Percentiles rank a stretch among this genome's conserved stretches.
Evolutionary conservation across 2,113 vertebrate species (phyloP).

Genomic region (Zosterops lateralis): DNA sequence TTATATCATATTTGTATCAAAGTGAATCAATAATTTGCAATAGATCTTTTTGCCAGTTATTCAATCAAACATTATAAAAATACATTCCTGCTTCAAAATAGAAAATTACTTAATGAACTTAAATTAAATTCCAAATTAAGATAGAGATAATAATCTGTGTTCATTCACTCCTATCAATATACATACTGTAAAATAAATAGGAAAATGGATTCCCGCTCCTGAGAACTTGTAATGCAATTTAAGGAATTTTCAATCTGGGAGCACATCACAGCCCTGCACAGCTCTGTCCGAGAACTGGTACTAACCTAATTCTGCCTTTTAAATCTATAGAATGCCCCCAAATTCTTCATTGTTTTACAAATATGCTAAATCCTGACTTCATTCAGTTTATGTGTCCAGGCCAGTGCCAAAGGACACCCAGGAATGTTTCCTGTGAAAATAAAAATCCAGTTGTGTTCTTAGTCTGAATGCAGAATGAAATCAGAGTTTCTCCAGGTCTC

Average conservation of each 20-base stretch:
- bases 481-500: background rate
- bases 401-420: background rate
- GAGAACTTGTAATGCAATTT: background rate
- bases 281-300: background rate
- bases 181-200: background rate
- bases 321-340: background rate
- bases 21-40: background rate
- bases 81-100: background rate
- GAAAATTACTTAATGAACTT: background rate
- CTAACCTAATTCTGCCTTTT: background rate
- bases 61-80: background rate
- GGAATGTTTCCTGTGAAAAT: background rate
- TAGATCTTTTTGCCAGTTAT: background rate
- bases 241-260: background rate
- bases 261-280: background rate
- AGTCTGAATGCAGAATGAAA: background rate
- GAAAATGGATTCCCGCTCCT: background rate
- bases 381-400: background rate
- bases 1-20: background rate
- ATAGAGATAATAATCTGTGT: background rate
- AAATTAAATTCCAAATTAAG: constrained; percentile 11
- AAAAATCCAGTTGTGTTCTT: background rate
- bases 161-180: background rate
- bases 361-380: background rate
- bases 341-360: background rate